These are phyloP conservation scores for Sylvicapra grimmia DNA, from an alignment of 2,113 vertebrate species.

Conservation along the genomic window DNA sequence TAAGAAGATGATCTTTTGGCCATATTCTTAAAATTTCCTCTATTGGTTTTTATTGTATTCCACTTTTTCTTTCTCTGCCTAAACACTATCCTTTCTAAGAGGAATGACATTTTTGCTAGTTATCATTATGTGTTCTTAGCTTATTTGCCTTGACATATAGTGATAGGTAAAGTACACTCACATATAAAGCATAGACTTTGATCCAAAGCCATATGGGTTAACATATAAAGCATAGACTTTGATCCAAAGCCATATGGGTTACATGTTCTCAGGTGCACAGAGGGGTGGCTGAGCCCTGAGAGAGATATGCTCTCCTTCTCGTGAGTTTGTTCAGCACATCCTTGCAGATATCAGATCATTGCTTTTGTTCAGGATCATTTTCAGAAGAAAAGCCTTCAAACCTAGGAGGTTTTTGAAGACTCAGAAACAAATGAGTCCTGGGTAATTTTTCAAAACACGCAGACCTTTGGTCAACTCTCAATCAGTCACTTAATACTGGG, in stretches of 20 bases:
- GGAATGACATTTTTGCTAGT: background rate
- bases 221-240: background rate
- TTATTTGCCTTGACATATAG: constrained; percentile 6
- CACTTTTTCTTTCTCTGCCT: background rate
- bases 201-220: background rate
- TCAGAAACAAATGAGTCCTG: background rate
- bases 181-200: background rate
- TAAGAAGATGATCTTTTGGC: constrained; percentile 8
- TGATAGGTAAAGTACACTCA: background rate
- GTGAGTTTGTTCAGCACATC: background rate
- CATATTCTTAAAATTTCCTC: background rate
- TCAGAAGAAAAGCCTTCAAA: background rate
- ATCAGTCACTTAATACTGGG: background rate
- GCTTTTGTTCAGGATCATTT: background rate
- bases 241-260: background rate
- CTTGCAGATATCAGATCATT: background rate
- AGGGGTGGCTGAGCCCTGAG: background rate
- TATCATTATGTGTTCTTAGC: background rate
- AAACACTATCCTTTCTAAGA: background rate
- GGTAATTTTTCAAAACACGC: background rate
- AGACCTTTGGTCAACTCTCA: background rate
- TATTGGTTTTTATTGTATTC: constrained; percentile 24
- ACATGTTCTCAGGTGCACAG: background rate
- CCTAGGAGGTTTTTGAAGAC: background rate
- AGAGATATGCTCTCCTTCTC: background rate